Base-by-base conservation (phyloP, 2,888 invertebrate genomes). In the Cerceris ruficornis region DNA sequence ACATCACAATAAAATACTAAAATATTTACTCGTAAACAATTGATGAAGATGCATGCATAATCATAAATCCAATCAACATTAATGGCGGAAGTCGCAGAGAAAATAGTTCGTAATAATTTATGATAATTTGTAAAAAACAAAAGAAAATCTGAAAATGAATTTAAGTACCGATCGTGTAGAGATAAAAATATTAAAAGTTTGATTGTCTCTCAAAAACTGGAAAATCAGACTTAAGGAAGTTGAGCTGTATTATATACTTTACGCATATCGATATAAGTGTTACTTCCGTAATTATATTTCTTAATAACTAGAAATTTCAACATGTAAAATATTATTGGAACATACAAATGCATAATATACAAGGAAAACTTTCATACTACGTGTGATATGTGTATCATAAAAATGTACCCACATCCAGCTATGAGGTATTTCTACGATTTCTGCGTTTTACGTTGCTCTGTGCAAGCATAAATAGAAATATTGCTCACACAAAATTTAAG, bases 301-400 rank as follows among this genome's bases (percentile, higher is more conserved):
- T 59, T 55, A 50, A 52, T 69, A 62, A 39, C n/a, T 62, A 62
- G 13, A 49, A 43, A 50, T 49, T 17, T 39, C 14, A 14, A 62
- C 39, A 39, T 59, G 58, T 55, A 62, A 69, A 69, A 60, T 28
- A 15, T 70, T 68, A 62, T 52, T 54, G 9, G 49, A 52, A 6
- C n/a, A 58, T 64, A 64, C 50, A 78, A 65, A 68, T 41, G 15
- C 46, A 28, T 17, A 46, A 52, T 49, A 59, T 72, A 49, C 64
- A 76, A 78, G 58, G 42, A 76, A 82, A 76, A 28, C 39, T 60
- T 65, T 58, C 42, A 69, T 59, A 60, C 42, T 58, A 54, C 28
- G 28, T 64, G n/a, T 60, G 78, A 77, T 72, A 73, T 58, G 61
- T 81, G 42, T 39, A 69, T 64, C 57, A 61, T 62, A 71, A 73